Conservation (phyloP, 2,888 invertebrate species). For the Diarsia dahlii region DNA sequence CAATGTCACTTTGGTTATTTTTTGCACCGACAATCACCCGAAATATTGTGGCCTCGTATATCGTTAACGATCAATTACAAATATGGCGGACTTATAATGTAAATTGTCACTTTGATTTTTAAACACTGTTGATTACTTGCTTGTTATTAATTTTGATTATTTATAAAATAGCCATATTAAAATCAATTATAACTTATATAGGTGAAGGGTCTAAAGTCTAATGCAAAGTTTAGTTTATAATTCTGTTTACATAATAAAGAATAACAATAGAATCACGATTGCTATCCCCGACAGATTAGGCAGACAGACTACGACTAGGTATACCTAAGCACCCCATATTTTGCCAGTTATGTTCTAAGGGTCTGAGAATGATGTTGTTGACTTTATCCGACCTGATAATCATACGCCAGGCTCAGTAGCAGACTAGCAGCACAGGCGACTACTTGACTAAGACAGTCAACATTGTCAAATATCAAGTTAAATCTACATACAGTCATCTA, state of each 20-base stretch:
- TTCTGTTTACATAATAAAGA: not conserved
- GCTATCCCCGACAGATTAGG: not conserved
- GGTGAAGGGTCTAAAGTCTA: conserved; percentile 8
- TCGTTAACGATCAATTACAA: conserved; percentile 17
- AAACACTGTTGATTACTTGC: conserved; percentile 20
- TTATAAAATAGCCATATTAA: not conserved
- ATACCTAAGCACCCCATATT: not conserved
- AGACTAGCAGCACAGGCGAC: no score
- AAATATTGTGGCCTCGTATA: not conserved
- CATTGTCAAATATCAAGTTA: not conserved
- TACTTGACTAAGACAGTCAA: no score
- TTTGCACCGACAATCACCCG: not conserved
- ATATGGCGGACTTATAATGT: conserved; percentile 5
- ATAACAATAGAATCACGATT: not conserved
- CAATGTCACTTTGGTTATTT: conserved; percentile 23
- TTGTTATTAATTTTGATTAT: conserved; percentile 32
- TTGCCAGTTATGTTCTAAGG: not conserved
- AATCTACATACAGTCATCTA: not conserved
- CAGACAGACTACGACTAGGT: not conserved
- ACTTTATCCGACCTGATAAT: not conserved
- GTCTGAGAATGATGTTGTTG: not conserved
- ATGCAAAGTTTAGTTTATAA: conserved; percentile 8
- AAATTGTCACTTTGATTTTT: conserved; percentile 22
- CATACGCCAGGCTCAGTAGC: not conserved
- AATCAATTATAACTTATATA: conserved; percentile 21